Percentiles rank a stretch among this genome's conserved stretches.
These are phyloP conservation scores for Ictidomys tridecemlineatus DNA, from an alignment of 2,113 vertebrate species.

Conservation along the genomic window DNA sequence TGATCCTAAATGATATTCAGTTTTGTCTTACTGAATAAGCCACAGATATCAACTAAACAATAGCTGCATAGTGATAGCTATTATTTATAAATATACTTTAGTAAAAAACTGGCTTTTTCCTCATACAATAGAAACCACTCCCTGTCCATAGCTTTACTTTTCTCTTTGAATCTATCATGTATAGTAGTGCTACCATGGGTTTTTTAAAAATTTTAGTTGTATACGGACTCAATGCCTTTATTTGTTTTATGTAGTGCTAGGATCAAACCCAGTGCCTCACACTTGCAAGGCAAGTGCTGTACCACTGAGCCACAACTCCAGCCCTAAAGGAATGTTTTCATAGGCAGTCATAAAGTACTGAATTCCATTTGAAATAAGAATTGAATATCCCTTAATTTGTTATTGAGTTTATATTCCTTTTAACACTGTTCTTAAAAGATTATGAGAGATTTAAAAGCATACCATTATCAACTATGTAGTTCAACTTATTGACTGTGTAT, in stretches of 20 bases:
- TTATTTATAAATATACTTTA: conserved; percentile 45
- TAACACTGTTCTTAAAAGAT: neutral
- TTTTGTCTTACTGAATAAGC: conserved; percentile 48
- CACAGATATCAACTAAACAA: conserved; percentile 49
- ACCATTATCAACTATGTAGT: neutral
- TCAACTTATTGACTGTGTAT: neutral
- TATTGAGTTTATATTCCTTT: neutral
- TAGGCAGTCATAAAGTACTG: conserved; percentile 33
- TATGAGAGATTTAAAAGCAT: conserved; percentile 25
- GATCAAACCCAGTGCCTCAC: no score
- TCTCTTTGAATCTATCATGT: neutral
- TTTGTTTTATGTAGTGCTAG: no score
- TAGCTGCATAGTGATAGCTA: neutral
- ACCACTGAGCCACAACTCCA: no score
- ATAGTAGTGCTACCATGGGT: neutral
- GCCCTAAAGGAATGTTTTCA: neutral
- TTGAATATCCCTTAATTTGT: neutral
- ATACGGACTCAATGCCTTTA: no score
- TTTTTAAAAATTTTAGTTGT: no score
- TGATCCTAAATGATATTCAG: conserved; percentile 13
- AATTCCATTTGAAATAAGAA: neutral
- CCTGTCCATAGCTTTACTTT: neutral
- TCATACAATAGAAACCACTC: neutral
- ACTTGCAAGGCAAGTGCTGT: no score
- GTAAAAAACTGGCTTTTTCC: neutral